Evolutionary conservation across 2,888 invertebrate genomes (phyloP), one percentile per base, ranked within the genome.

Genomic region (Platycnemis pennipes): DNA sequence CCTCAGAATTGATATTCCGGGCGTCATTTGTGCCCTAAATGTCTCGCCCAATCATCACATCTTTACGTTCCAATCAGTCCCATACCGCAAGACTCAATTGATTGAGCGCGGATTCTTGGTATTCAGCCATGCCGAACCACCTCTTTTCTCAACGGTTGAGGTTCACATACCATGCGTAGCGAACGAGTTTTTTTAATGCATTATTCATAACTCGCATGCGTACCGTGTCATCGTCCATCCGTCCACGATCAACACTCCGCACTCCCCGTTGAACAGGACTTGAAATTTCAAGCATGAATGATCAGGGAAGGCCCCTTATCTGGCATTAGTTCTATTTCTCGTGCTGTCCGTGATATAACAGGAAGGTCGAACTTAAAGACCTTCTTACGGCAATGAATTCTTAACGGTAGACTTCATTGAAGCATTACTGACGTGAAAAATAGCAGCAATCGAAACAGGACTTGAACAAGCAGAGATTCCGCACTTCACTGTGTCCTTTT

Each of bases 151-250:
- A 37, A 11, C 87, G 87, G 87, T 45, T 87, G 16, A 46, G 87
- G 87, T 87, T 87, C 87, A 45, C 46, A 87, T 87, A 44, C 46
- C 46, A 87, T 42, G 87, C 46, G 87, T 45, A 87, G 46, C 87
- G n/a, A 87, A 46, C 26, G 45, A 11, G 46, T 87, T 26, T 87
- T 87, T 87, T 87, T 2, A 77, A 77, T 77, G 77, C 37, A 77
- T 77, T 37, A 77, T 77, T 77, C 77, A 77, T 77, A 77, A 31
- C 16, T 37, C 77, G 77, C 77, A 31, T 77, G 37, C 77, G 77
- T 13, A 37, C 31, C 77, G 77, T 77, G 77, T 77, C 77, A 77
- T 77, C 37, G 77, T 77, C 37, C 69, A 77, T 87, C 87, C 45
- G 13, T n/a, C 46, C 44, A n/a, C n/a, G 44, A 87, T 87, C 87